A percentile compares a stretch with the other conserved stretches of the same genome.
These are phyloP conservation scores for Marronus borbonicus DNA, from an alignment of 2,888 invertebrate genomes.

Conservation along the genomic window DNA sequence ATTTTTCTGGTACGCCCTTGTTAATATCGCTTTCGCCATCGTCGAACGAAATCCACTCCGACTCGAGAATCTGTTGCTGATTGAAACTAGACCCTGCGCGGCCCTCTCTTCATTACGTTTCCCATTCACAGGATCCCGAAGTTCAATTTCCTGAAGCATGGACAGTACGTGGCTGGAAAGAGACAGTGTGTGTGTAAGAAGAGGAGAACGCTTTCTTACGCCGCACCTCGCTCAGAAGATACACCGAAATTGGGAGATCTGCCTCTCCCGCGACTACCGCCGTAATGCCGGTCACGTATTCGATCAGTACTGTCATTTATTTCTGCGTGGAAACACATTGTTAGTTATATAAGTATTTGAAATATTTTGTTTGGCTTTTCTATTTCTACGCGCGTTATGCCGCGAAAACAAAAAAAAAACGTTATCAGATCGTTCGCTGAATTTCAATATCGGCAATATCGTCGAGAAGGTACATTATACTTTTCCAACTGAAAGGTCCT, in stretches of 20 bases:
- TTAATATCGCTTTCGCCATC: background rate
- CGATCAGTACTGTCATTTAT: constrained; percentile 53
- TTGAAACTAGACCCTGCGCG: constrained; percentile 32
- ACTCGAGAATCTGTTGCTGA: constrained; percentile 19
- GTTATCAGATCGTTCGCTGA: constrained; percentile 14
- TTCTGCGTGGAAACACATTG: constrained; percentile 46
- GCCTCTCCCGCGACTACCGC: constrained; percentile 43
- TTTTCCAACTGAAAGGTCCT: no score
- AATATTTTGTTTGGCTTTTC: constrained; percentile 47
- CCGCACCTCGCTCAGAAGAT: background rate
- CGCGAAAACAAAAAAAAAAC: background rate
- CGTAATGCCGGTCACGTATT: constrained; percentile 57
- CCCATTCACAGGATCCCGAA: constrained; percentile 61
- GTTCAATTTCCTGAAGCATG: constrained; percentile 64
- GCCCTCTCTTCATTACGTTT: constrained; percentile 63
- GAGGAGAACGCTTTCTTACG: no score
- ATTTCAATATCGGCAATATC: background rate
- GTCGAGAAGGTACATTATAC: no score
- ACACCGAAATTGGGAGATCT: no score
- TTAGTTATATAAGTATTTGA: constrained; percentile 47
- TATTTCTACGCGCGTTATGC: constrained; percentile 16
- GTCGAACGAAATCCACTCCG: constrained; percentile 1
- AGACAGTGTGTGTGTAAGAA: constrained; percentile 26
- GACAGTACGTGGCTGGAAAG: constrained; percentile 54
- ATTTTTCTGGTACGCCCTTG: background rate